These are phyloP conservation scores for Pelmatolapia mariae DNA, from an alignment of 2,113 vertebrate species.

Conservation along the genomic window DNA sequence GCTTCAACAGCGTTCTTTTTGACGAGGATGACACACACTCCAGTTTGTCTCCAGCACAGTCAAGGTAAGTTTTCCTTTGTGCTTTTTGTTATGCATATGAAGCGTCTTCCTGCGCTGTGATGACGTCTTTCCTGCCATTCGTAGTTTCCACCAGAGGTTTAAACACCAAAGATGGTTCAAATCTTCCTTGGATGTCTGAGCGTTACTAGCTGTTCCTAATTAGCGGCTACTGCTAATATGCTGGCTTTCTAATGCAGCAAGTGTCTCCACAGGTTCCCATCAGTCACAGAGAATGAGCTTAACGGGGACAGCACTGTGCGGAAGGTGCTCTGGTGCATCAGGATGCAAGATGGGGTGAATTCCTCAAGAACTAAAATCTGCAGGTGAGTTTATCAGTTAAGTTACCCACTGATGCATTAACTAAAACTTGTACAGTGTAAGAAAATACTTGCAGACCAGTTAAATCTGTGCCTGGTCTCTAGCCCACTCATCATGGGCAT, in stretches of 20 bases:
- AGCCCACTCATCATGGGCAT: not conserved
- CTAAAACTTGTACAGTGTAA: accelerated
- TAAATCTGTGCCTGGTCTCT: not conserved
- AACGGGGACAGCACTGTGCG: accelerated
- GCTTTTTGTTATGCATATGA: not conserved
- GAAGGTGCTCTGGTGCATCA: not conserved
- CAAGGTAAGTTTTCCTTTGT: accelerated
- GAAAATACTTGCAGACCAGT: too few relatives aligned
- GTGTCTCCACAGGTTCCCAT: not conserved
- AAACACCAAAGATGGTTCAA: slow-evolving; percentile 32
- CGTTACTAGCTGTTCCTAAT: not conserved
- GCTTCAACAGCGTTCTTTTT: not conserved
- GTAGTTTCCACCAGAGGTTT: not conserved
- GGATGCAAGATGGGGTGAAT: accelerated
- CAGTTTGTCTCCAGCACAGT: not conserved
- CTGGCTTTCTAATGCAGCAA: not conserved
- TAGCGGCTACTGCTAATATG: not conserved
- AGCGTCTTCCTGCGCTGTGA: slow-evolving; percentile 1
- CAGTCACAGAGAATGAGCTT: accelerated
- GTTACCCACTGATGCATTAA: not conserved
- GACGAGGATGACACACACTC: accelerated
- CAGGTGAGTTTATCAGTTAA: not conserved
- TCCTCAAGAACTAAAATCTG: not conserved
- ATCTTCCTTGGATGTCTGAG: slow-evolving; percentile 63
- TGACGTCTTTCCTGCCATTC: slow-evolving; percentile 18